Base-by-base conservation (phyloP, 2,113 vertebrate genomes). In the Verasper variegatus region DNA sequence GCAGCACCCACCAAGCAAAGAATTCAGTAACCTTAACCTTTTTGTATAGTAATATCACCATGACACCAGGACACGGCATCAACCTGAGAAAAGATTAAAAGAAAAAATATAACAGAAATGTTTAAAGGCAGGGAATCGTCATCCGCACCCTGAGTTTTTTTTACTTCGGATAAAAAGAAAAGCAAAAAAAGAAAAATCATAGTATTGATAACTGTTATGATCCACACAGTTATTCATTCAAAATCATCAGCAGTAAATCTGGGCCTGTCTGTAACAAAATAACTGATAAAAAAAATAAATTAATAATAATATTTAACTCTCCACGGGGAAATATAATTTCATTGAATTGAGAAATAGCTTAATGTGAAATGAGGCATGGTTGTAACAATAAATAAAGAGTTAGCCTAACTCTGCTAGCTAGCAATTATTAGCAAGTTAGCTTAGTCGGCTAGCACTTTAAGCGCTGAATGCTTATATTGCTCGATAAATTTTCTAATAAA, bases 401-500 rank as follows among this genome's bases (percentile, higher is more conserved):
- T 57, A 18, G 14, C 9, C 9, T 51, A 47, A 23, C 42, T 52
- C 55, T 7, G 20, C 57, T 47, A 17, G 23, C 12, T 31, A 40
- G 60, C 47, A 37, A 59, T 20, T 35, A 23, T 61, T 11, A 23
- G 51, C 13, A 37, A 26, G 61, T 5, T 64, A 52, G 56, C 51
- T 52, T n/a, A n/a, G 60, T 57, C 23, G 26, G 40, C 24, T 3
- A 47, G 27, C 52, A 60, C 2, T 0, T 56, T 37, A 8, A 26
- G 24, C 23, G 52, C n/a, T 1, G 13, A 31, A 23, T 85, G 52
- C 17, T 51, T 26, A 45, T 80, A 76, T 69, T 77, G 73, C 65
- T 84, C 21, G 31, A 58, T 37, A 54, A 76, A 62, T 37, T 54
- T 45, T 52, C n/a, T 24, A 56, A 9, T 23, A 26, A 58, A 62